phyloP scores from a whole-genome alignment of 2,113 vertebrate genomes.

The Epinephelus moara region DNA sequence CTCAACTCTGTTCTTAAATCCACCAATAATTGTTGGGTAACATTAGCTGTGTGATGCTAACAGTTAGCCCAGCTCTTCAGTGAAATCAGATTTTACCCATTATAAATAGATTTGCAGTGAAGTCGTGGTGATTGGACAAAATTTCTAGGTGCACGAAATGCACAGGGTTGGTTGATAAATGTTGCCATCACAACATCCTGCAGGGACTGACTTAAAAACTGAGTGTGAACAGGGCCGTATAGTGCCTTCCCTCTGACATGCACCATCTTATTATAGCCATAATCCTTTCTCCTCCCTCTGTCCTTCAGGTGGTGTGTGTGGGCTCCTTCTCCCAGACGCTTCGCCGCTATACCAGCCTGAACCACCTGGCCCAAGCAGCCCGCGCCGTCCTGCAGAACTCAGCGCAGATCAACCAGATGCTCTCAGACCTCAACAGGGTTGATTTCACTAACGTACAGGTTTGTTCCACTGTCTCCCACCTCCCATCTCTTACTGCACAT shows the following conservation, averaged over 20 bases:
- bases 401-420: constrained; percentile 94
- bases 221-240: not conserved
- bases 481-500: not conserved
- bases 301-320: constrained; percentile 88
- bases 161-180: too few species aligned
- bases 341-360: constrained; percentile 92
- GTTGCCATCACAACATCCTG: too few species aligned
- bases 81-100: too few species aligned
- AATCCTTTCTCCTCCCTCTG: not conserved
- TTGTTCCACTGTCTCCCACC: not conserved
- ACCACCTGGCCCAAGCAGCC: constrained; percentile 92
- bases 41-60: too few species aligned
- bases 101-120: too few species aligned
- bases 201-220: not conserved
- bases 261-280: not conserved
- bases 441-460: constrained; percentile 94
- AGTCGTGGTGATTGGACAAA: too few species aligned
- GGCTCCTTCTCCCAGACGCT: constrained; percentile 92
- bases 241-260: not conserved
- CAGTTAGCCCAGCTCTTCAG: too few species aligned
- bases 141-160: too few species aligned
- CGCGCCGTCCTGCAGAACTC: constrained; percentile 93
- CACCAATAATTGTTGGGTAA: too few species aligned
- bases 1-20: too few species aligned
- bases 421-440: constrained; percentile 93